Evolutionary conservation across 1,140 invertebrate species (phyloP), one percentile per base, ranked within the genome.

Genomic region (Zaprionus kolodkinae): DNA sequence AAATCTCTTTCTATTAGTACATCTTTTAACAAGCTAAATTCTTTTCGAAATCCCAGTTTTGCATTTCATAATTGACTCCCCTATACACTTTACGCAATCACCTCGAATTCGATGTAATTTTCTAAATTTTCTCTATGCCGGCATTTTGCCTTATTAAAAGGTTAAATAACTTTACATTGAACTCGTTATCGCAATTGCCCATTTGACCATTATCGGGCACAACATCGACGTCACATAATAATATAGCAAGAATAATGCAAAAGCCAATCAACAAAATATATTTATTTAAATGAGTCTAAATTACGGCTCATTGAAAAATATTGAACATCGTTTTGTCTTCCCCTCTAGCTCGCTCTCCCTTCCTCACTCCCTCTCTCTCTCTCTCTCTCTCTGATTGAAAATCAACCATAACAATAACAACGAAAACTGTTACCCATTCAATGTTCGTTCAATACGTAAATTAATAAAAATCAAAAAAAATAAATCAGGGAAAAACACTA

Each of bases 231-330:
- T 61, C 63, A 45, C 40, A 55, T 68, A 60, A 76, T 65, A 71
- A 70, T 57, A 36, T 57, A 36, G 33, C n/a, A 57, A 57, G 30
- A 80, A 72, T 78, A 89, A 81, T 72, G 74, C 70, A 71, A 81
- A 78, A 89, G 85, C 78, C 85, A 88, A 89, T 89, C 85, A 89
- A 88, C 75, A 35, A 88, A 90, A 83, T 90, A 88, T 90, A 89
- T 88, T 90, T 88, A 88, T 88, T 88, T 88, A 88, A 88, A 88
- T 88, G 85, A 88, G 85, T 90, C 85, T 88, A 88, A 88, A 88
- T 88, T 88, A 88, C 86, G 86, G 78, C 85, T 88, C 85, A 88
- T 88, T 88, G 85, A 88, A 88, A 90, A 85, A 81, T 85, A 88
- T 89, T 88, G 84, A 78, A 35, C 45, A 17, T 74, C 27, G 36